phyloP scores from a whole-genome alignment of 2,888 invertebrate genomes.

The Microdon myrmicae region DNA sequence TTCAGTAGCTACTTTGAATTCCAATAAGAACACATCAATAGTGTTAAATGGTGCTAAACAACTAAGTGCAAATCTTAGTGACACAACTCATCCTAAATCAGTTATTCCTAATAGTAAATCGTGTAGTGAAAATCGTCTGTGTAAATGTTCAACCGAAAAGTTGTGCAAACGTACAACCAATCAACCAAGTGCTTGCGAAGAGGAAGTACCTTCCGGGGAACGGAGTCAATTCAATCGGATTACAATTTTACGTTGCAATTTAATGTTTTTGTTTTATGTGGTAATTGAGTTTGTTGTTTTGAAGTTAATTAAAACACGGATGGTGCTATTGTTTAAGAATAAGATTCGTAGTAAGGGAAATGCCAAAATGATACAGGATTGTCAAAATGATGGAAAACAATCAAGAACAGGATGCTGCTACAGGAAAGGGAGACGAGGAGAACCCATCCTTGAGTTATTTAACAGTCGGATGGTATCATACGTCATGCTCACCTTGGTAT shows the following conservation, averaged over 20 bases:
- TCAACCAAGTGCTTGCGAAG: not conserved
- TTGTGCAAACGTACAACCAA: conserved; percentile 22
- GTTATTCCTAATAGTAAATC: conserved; percentile 34
- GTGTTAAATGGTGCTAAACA: conserved; percentile 57
- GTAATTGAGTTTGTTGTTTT: conserved; percentile 2
- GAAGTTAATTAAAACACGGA: conserved; percentile 13
- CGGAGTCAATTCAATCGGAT: conserved; percentile 35
- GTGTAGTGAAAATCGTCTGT: conserved; percentile 20
- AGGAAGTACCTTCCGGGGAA: conserved; percentile 1
- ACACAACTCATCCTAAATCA: conserved; percentile 29
- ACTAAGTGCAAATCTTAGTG: conserved; percentile 11
- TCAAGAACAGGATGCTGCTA: not conserved
- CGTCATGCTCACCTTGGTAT: conserved; percentile 57
- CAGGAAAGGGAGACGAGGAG: conserved; percentile 4
- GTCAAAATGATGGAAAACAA: conserved; percentile 16
- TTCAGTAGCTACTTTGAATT: conserved; percentile 5
- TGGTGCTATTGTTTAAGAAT: conserved; percentile 36
- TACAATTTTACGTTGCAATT: conserved; percentile 5
- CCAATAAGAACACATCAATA: conserved; percentile 27
- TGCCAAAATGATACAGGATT: conserved; percentile 29
- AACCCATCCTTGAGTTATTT: conserved; percentile 3
- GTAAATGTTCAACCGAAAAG: too few relatives aligned
- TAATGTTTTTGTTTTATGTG: conserved; percentile 10
- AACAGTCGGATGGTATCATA: too few relatives aligned
- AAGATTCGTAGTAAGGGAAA: conserved; percentile 6